phyloP scores from a whole-genome alignment of 2,113 vertebrate genomes.

The Scomber japonicus region DNA sequence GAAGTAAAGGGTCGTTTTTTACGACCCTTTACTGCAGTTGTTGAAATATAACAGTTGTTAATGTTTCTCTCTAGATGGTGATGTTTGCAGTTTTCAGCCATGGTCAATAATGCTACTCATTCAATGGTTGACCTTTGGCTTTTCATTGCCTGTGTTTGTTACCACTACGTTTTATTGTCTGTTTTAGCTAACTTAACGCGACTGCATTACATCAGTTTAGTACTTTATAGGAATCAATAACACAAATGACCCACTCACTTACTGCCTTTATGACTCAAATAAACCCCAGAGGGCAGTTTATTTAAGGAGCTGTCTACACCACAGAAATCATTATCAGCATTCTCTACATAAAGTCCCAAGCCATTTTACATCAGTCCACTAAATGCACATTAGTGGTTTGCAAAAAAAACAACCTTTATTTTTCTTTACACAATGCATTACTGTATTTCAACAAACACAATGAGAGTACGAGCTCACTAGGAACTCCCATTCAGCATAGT shows the following conservation, averaged over 20 bases:
- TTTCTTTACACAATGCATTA: not conserved
- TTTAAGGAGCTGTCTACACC: constrained; percentile 50
- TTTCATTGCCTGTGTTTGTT: constrained; percentile 26
- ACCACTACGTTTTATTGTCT: constrained; percentile 39
- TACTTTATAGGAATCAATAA: constrained; percentile 74
- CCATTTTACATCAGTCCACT: constrained; percentile 39
- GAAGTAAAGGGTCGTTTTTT: constrained; percentile 18
- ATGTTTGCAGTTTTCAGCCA: constrained; percentile 13
- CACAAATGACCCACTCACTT: constrained; percentile 57
- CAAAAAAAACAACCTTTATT: not conserved
- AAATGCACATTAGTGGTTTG: constrained; percentile 8
- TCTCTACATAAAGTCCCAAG: constrained; percentile 39
- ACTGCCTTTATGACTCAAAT: constrained; percentile 67
- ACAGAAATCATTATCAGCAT: constrained; percentile 47
- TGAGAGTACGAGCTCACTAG: not conserved
- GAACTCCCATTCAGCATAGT: not conserved
- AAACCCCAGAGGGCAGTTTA: constrained; percentile 62
- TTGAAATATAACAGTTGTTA: constrained; percentile 8
- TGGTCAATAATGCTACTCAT: constrained; percentile 26
- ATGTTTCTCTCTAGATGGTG: not conserved
- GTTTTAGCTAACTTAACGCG: constrained; percentile 50
- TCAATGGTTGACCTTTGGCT: constrained; percentile 20
- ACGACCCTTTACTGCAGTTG: not conserved
- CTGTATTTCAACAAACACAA: not conserved
- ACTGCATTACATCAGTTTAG: constrained; percentile 58